Conservation (phyloP, 2,888 invertebrate species). For the Entomobrya multifasciata region DNA sequence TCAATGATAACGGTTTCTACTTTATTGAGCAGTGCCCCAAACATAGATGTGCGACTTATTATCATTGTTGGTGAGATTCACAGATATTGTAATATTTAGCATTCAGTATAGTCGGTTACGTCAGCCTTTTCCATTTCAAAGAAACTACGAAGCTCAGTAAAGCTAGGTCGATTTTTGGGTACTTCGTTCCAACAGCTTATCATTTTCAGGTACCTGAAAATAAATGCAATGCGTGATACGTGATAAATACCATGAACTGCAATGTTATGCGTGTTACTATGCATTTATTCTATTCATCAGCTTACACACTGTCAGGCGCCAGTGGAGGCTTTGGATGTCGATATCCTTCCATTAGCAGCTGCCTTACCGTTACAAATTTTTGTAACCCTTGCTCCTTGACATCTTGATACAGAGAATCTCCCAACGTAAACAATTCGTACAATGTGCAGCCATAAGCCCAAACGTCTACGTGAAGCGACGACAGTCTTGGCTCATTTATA, state of each 20-base stretch:
- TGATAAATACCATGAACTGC: too few species aligned
- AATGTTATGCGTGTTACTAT: too few species aligned
- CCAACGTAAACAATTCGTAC: conserved; percentile 26
- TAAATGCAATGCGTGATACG: too few species aligned
- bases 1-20: too few species aligned
- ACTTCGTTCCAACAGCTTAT: conserved; percentile 16
- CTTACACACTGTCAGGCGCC: conserved; percentile 20
- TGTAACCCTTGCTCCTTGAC: not conserved
- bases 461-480: not conserved
- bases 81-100: too few species aligned
- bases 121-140: too few species aligned
- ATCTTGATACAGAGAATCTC: not conserved
- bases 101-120: too few species aligned
- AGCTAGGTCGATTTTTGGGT: not conserved
- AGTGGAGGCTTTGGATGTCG: not conserved
- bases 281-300: too few species aligned
- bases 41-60: too few species aligned
- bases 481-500: not conserved
- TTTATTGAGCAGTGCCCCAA: too few species aligned
- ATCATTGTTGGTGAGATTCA: too few species aligned
- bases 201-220: not conserved
- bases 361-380: not conserved
- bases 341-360: not conserved
- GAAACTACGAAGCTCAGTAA: not conserved
- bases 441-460: conserved; percentile 31